phyloP scores from a whole-genome alignment of 2,888 invertebrate species.

The Torymus tubicola region DNA sequence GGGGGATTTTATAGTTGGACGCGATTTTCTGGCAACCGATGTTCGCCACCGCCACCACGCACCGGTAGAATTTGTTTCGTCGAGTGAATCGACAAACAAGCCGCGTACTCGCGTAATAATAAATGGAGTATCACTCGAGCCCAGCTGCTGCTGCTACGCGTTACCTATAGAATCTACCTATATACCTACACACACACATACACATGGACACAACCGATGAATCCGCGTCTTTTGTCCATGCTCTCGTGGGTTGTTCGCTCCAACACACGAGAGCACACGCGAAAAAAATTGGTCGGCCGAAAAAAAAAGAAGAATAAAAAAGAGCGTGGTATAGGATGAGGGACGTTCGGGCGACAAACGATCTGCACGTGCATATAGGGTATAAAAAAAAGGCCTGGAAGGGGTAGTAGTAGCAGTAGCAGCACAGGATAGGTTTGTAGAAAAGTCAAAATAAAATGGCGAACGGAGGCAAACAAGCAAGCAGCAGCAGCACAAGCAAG shows the following conservation, averaged over 20 bases:
- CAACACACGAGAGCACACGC: conserved; percentile 11
- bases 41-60: not conserved
- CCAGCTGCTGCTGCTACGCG: not conserved
- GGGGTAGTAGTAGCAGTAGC: no score
- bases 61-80: conserved; percentile 13
- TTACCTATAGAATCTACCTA: not conserved
- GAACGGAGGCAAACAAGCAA: conserved; percentile 26
- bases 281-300: conserved; percentile 34
- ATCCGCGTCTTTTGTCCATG: conserved; percentile 38
- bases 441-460: conserved; percentile 49
- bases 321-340: no score
- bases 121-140: conserved; percentile 30
- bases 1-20: not conserved
- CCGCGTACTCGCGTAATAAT: conserved; percentile 29
- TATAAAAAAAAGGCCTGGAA: not conserved
- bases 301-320: conserved; percentile 14
- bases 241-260: conserved; percentile 19
- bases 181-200: no score
- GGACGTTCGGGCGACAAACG: conserved; percentile 17
- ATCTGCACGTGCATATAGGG: not conserved
- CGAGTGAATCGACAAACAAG: conserved; percentile 31
- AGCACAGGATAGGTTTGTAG: conserved; percentile 4
- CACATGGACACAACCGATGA: conserved; percentile 12
- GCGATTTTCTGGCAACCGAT: not conserved
- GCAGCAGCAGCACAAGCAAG: no score